Evolutionary conservation across 2,888 invertebrate genomes (phyloP), one percentile per base, ranked within the genome.

Genomic region (Agrochola circellaris): DNA sequence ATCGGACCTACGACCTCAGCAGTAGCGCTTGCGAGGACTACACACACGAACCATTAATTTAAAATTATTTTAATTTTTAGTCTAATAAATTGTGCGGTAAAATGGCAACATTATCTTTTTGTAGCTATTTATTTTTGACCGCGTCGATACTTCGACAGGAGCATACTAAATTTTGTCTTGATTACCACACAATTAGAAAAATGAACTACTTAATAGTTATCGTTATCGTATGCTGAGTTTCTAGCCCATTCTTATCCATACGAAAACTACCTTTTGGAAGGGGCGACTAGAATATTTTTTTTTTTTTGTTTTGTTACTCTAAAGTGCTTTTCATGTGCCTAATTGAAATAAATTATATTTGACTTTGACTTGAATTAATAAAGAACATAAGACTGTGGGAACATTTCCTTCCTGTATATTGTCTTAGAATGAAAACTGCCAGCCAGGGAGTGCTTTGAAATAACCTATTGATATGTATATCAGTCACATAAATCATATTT

Each of bases 331-430:
- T 30, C 30, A 30, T 30, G 30, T 30, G 30, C 30, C 30, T 30
- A 30, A 30, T 3, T 30, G 30, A 30, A 1, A 30, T 30, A 3
- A 30, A 30, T 30, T 30, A 30, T 30, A 30, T 30, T 30, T 30
- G 30, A 34, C 34, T 34, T 34, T 34, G 3, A 34, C 34, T 34
- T 34, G 3, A 34, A 2, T 34, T 34, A 5, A 56, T 60, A 61
- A 67, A 65, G 45, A 20, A 60, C 34, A 38, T 69, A 38, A 30
- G 0, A 26, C 42, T 15, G 71, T 71, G 42, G 20, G 48, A 56
- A 72, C 34, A 73, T 70, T 79, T 69, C 61, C 70, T 83, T 73
- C 73, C 54, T 73, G 54, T 64, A 60, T 23, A 70, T 83, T 73
- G 48, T 79, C 20, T 71, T 7, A 11, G 48, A 60, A 70, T 20